Conservation (phyloP, 2,888 invertebrate genomes). For the Philaethria dido region DNA sequence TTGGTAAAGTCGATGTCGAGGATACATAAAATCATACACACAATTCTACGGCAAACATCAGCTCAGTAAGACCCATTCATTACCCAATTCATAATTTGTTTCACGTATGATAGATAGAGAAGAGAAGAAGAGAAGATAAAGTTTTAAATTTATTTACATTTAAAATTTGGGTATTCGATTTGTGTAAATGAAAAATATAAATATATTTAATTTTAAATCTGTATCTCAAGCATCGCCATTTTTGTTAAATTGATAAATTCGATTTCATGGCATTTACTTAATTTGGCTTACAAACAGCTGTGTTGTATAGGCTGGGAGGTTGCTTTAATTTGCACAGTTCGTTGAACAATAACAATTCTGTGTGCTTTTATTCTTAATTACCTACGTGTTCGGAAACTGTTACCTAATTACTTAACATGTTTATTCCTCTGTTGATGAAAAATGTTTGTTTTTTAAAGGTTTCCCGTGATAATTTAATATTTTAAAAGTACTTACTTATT, state of each 20-base stretch:
- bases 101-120: no score
- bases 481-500: no score
- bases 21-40: no score
- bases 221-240: not conserved
- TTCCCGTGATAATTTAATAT: not conserved
- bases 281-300: not conserved
- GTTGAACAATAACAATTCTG: constrained; percentile 6
- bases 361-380: not conserved
- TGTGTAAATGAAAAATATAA: not conserved
- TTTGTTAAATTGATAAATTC: not conserved
- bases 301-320: not conserved
- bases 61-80: no score
- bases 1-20: no score
- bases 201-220: not conserved
- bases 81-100: no score
- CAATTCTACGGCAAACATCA: no score
- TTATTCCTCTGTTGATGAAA: not conserved
- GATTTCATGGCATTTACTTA: not conserved
- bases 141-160: no score
- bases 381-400: not conserved
- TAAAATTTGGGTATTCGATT: no score
- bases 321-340: constrained; percentile 1
- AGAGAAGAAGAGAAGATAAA: no score
- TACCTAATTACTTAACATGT: not conserved
- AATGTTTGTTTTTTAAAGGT: not conserved